Evolutionary conservation across 2,888 invertebrate species (phyloP), one percentile per base, ranked within the genome.

Genomic region (Oasisia sp.): DNA sequence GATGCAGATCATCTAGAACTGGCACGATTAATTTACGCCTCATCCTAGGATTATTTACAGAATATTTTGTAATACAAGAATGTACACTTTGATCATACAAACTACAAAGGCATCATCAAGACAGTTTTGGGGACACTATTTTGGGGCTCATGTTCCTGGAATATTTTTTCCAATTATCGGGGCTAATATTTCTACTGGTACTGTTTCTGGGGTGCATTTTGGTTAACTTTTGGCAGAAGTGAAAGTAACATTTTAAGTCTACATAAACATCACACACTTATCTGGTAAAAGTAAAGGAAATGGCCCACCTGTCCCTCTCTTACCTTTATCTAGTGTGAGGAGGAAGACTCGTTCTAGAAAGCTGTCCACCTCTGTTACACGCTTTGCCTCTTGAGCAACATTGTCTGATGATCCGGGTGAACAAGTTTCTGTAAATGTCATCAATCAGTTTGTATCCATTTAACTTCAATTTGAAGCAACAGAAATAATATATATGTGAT

Each of bases 301-400:
- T 11, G 19, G 19, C 56, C 38, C 38, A 50, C 50, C 9, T 50
- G 50, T 9, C 9, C 19, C 74, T 74, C 8, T 89, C 90, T 91
- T 94, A 95, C 95, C 95, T 94, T 94, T 93, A 92, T 95, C 95
- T n/a, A 95, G 91, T 19, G 95, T 95, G 50, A 96, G 94, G 14
- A 95, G 94, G 93, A 96, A 96, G 32, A 95, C 94, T 44, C 94
- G 94, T 92, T 95, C 95, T 14, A 95, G 93, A 2, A 95, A 74
- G 11, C 91, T 91, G 92, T 94, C 95, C n/a, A 95, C 92, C 45
- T 94, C 93, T 58, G 94, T 92, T 89, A 91, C 32, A 14, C 58
- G 89, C 89, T 44, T 89, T 5, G 56, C n/a, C 45, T 90, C 50
- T 89, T 32, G 32, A 89, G 38, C 91, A 45, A 91, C 91, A 45